Evolutionary conservation across 2,797 vertebrate species (phyloP).

Genomic region (Manis pentadactyla): DNA sequence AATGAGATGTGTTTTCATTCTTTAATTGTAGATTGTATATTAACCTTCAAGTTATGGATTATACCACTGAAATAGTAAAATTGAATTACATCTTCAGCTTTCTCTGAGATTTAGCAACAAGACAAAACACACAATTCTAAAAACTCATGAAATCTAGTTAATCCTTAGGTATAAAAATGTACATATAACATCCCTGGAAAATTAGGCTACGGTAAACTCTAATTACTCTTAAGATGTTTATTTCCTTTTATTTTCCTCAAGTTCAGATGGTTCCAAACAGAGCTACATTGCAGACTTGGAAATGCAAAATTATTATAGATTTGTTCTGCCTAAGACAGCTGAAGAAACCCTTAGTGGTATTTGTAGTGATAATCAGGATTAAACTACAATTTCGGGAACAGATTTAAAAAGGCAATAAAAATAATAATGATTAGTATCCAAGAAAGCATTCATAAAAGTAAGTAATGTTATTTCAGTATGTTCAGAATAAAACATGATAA

Average conservation of each 20-base stretch:
- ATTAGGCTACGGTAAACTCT: not conserved
- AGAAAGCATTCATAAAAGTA: not conserved
- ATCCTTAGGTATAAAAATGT: not conserved
- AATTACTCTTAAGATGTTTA: not conserved
- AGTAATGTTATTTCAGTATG: not conserved
- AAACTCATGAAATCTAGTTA: not conserved
- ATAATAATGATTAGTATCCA: not conserved
- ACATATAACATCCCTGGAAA: not conserved
- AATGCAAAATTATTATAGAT: not conserved
- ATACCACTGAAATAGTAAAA: not conserved
- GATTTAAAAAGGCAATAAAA: not conserved
- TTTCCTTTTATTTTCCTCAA: not conserved
- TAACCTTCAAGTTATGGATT: not conserved
- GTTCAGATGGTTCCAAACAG: not conserved
- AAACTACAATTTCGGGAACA: not conserved
- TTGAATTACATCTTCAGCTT: not conserved
- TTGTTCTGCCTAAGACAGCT: not conserved
- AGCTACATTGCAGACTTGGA: not conserved
- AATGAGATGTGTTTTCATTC: not conserved
- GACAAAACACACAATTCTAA: not conserved
- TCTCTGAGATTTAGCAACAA: not conserved
- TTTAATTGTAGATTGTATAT: not conserved
- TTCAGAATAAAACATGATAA: not conserved
- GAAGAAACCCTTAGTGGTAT: not conserved
- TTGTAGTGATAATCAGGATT: not conserved